phyloP scores from a whole-genome alignment of 2,113 vertebrate species.

The Bubalus kerabau region DNA sequence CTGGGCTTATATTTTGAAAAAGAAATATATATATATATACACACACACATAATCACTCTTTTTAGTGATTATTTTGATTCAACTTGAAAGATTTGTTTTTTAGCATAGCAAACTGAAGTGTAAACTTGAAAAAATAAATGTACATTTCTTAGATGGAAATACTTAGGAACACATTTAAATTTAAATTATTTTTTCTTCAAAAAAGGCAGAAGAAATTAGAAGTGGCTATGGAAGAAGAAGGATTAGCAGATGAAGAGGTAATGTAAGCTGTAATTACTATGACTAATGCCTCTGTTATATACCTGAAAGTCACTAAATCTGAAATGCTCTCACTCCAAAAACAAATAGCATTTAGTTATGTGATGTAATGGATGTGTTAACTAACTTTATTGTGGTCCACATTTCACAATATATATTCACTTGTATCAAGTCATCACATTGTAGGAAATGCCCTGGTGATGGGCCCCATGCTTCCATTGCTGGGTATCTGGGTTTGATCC shows the following conservation, averaged over 20 bases:
- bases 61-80: not conserved
- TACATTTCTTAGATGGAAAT: conserved; percentile 2
- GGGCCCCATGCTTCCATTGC: not conserved
- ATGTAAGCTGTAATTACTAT: not conserved
- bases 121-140: conserved; percentile 25
- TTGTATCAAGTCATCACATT: not conserved
- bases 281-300: not conserved
- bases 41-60: not conserved
- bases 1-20: not conserved
- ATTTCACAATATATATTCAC: not conserved
- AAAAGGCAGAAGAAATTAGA: conserved; percentile 97
- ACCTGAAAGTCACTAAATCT: not conserved
- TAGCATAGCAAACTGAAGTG: not conserved
- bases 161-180: not conserved
- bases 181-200: conserved; percentile 39
- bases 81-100: not conserved
- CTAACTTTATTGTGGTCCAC: not conserved
- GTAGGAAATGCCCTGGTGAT: not conserved
- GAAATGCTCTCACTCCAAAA: not conserved
- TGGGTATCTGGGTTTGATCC: not conserved
- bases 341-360: not conserved
- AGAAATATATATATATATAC: not conserved
- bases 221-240: conserved; percentile 98
- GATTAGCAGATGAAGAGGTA: conserved; percentile 96
- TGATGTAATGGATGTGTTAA: not conserved